Evolutionary conservation across 2,113 vertebrate species (phyloP), one percentile per base, ranked within the genome.

Genomic region (Lasiurus borealis): DNA sequence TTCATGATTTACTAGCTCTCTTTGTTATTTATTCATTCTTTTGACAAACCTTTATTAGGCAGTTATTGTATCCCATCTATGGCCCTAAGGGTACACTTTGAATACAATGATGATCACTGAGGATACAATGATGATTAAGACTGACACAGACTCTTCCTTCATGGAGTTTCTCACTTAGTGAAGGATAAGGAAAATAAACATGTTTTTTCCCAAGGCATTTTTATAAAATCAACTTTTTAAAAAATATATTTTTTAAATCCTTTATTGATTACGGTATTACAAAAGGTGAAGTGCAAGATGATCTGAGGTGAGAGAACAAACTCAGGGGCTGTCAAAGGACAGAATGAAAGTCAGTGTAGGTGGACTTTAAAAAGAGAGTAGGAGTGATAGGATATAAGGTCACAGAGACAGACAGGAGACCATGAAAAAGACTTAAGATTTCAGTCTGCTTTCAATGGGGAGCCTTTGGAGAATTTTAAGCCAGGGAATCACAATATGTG

Each of bases 21-120:
- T 93, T 95, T 59, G 4, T 4, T 31, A 93, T 82, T 57, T 34
- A 69, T 76, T 93, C 5, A 90, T 92, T 86, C 6, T 82, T 96
- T 84, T 78, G 21, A 46, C 57, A 52, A 54, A 75, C 1, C 3
- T 86, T 92, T 92, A 76, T 78, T 77, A 59, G 29, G n/a, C 12
- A n/a, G 68, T 90, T 64, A n/a, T 95, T 89, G 14, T 50, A 40
- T 71, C 52, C 87, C 52, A 85, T n/a, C 18, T 87, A 29, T 84
- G 50, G 19, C 15, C 18, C 48, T 59, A 3, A 59, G 57, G 86
- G 76, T 44, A 25, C 59, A 94, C 40, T 57, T 31, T 88, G 5
- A 21, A 76, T 86, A 40, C 25, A 81, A 40, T 92, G 31, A n/a
- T 81, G 84, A 85, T 44, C 59, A 94, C 21, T 50, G 31, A 91